Percentiles rank a stretch among this genome's conserved stretches.
These are phyloP conservation scores for Dendrophyllia cribrosa DNA, from an alignment of 64 coral and sea anemone genomes.

Conservation along the genomic window DNA sequence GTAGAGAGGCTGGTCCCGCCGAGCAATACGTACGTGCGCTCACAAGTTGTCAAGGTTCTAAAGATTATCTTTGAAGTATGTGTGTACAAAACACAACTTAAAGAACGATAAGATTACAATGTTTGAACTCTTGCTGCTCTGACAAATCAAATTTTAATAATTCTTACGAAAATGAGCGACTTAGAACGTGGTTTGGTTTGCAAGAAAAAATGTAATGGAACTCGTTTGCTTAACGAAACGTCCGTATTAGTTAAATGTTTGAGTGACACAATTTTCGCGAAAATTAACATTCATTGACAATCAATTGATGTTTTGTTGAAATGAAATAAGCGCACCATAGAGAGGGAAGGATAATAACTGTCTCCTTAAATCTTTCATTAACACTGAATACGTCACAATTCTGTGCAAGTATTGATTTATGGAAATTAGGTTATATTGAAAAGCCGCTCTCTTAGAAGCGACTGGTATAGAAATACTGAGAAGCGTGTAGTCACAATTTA, in stretches of 20 bases:
- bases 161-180: background rate
- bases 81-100: background rate
- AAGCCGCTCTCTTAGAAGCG: background rate
- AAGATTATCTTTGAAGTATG: background rate
- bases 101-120: background rate
- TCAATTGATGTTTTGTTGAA: constrained; percentile 3
- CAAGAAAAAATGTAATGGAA: background rate
- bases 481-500: background rate
- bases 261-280: background rate
- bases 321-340: background rate
- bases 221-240: background rate
- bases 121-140: background rate
- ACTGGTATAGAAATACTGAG: too few species aligned
- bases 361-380: constrained; percentile 10
- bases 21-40: background rate
- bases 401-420: background rate
- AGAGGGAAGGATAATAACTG: background rate
- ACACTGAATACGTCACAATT: constrained; percentile 1
- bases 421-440: background rate
- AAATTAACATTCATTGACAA: constrained; percentile 3
- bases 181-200: background rate
- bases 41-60: background rate
- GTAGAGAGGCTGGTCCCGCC: background rate
- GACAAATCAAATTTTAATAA: constrained; percentile 7
- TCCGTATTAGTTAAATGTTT: background rate